Conservation (phyloP, 2,888 invertebrate genomes). For the Pogonocherus hispidulus region DNA sequence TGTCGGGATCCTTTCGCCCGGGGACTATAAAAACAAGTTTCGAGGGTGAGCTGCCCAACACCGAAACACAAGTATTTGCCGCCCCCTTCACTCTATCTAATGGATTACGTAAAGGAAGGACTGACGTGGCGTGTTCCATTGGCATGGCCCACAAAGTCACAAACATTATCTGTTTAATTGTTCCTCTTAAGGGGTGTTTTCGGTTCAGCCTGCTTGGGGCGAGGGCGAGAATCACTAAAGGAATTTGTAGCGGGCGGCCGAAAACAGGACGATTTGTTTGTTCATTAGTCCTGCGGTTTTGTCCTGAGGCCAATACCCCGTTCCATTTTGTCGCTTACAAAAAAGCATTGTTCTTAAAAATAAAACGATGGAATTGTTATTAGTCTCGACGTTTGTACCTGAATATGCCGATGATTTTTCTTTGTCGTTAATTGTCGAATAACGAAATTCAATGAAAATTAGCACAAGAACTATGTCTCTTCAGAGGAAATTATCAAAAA, state of each 20-base stretch:
- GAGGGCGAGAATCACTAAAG: neutral
- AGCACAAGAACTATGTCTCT: too few relatives aligned
- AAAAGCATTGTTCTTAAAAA: too few relatives aligned
- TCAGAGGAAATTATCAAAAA: too few relatives aligned
- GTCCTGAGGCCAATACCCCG: too few relatives aligned
- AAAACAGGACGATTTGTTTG: neutral
- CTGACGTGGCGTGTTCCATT: neutral
- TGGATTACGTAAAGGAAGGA: conserved; percentile 6
- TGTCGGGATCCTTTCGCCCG: neutral
- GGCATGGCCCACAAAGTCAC: neutral
- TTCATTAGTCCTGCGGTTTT: too few relatives aligned
- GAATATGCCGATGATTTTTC: too few relatives aligned
- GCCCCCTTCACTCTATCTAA: conserved; percentile 1
- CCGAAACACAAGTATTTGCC: neutral
- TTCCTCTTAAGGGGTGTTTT: neutral
- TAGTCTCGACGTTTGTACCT: too few relatives aligned
- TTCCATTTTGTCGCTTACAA: too few relatives aligned
- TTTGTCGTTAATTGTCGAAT: too few relatives aligned
- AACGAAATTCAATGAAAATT: too few relatives aligned
- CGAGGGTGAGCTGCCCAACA: conserved; percentile 1
- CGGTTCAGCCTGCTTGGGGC: neutral
- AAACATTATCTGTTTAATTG: conserved; percentile 15
- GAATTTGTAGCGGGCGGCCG: neutral
- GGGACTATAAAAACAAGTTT: conserved; percentile 6
- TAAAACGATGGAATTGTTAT: too few relatives aligned